Conservation (phyloP, 2,888 invertebrate species). For the Lepidocyrtinus sp. region DNA sequence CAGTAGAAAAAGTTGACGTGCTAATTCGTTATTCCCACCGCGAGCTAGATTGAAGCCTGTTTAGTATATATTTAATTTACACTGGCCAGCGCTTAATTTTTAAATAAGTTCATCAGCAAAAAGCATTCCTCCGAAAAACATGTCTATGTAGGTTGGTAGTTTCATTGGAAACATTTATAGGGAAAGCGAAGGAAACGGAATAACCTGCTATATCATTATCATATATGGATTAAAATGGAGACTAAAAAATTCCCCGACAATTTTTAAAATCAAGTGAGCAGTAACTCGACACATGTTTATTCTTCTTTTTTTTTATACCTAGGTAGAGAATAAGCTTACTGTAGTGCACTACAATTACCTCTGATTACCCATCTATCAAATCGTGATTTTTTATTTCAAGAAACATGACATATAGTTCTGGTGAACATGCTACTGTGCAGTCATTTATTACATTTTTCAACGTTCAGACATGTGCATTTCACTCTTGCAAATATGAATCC, state of each 20-base stretch:
- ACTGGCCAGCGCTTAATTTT: no score
- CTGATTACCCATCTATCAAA: conserved; percentile 53
- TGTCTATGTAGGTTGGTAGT: no score
- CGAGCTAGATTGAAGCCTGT: no score
- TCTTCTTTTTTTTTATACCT: background rate
- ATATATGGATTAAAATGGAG: no score
- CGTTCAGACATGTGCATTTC: background rate
- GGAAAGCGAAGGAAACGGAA: no score
- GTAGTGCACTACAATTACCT: conserved; percentile 48
- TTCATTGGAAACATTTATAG: no score
- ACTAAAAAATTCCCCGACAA: background rate
- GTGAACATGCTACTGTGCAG: conserved; percentile 40
- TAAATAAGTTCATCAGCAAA: no score
- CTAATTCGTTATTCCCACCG: no score
- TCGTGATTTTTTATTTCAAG: conserved; percentile 20
- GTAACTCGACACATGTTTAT: conserved; percentile 14
- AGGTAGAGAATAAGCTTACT: background rate
- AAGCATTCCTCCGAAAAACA: no score
- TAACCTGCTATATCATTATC: no score
- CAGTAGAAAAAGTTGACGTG: no score
- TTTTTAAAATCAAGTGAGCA: background rate
- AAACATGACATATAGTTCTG: conserved; percentile 51
- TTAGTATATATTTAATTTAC: no score
- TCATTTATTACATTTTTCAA: background rate
- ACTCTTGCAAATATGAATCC: conserved; percentile 6